Percentiles rank a stretch among this genome's conserved stretches.
Conservation (phyloP, 2,113 vertebrate species). For the Megaptera novaeangliae region DNA sequence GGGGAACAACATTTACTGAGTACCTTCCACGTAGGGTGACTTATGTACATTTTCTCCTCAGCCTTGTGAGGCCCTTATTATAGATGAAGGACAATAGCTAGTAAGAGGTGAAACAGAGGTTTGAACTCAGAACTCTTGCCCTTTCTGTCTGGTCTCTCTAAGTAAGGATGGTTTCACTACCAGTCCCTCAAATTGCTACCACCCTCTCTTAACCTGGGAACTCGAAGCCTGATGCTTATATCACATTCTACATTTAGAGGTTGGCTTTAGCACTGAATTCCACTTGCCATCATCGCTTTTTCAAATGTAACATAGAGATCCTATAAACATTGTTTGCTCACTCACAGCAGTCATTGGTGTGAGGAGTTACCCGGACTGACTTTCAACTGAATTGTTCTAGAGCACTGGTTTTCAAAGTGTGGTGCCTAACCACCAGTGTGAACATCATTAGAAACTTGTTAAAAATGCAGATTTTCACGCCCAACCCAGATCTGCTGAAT, state of each 20-base stretch:
- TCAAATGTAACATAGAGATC: not conserved
- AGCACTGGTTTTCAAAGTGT: not conserved
- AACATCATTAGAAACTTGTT: not conserved
- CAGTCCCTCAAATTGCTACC: not conserved
- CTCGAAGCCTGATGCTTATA: not conserved
- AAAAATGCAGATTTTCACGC: not conserved
- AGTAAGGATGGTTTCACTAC: not conserved
- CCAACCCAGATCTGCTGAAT: not conserved
- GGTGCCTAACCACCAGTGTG: not conserved
- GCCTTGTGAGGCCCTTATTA: rapidly evolving
- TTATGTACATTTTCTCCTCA: rapidly evolving
- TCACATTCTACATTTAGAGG: not conserved
- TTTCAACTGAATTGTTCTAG: constrained; percentile 15
- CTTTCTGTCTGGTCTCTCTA: not conserved
- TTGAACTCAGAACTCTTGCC: not conserved
- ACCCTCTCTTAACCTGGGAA: not conserved
- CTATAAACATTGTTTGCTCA: constrained; percentile 33
- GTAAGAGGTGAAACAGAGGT: not conserved
- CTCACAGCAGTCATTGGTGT: constrained; percentile 33
- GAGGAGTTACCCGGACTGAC: constrained; percentile 71
- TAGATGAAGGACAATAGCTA: not conserved
- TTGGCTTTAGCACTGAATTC: not conserved
- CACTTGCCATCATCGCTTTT: not conserved
- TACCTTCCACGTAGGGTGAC: not conserved
- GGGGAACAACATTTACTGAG: not conserved